These are phyloP conservation scores for Laterallus jamaicensis DNA, from an alignment of 2,113 vertebrate genomes.

Conservation along the genomic window DNA sequence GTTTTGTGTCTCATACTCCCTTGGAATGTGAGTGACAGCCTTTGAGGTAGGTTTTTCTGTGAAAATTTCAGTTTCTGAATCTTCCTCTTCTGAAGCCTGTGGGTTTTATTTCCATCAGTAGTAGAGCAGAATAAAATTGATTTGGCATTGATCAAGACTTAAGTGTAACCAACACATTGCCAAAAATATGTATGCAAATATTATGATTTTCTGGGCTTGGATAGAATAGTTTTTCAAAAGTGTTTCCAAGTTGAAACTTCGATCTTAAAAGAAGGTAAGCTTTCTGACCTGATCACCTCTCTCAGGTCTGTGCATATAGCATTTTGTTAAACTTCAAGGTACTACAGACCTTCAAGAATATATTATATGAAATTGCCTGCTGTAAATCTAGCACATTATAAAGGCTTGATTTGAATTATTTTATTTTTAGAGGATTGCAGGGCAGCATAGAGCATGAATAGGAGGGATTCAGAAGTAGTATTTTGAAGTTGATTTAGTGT, in stretches of 20 bases:
- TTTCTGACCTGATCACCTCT: background rate
- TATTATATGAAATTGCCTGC: background rate
- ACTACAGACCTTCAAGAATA: background rate
- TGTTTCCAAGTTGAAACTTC: background rate
- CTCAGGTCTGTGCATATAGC: background rate
- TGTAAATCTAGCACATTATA: background rate
- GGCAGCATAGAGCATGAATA: background rate
- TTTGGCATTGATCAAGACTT: background rate
- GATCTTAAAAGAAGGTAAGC: background rate
- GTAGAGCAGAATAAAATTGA: background rate
- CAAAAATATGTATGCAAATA: background rate
- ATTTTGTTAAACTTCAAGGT: background rate
- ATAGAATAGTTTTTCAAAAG: background rate
- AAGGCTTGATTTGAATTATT: background rate
- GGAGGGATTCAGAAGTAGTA: background rate
- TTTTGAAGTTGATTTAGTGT: background rate
- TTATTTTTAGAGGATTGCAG: background rate
- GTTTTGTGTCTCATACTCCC: background rate
- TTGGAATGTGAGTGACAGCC: background rate
- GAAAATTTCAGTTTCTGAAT: background rate
- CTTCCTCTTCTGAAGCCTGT: background rate
- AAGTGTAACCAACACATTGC: background rate
- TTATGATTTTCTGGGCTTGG: background rate
- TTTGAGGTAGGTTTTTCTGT: background rate
- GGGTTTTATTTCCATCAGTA: background rate